These are phyloP conservation scores for Nephrotoma flavescens DNA, from an alignment of 2,888 invertebrate genomes.

Conservation along the genomic window DNA sequence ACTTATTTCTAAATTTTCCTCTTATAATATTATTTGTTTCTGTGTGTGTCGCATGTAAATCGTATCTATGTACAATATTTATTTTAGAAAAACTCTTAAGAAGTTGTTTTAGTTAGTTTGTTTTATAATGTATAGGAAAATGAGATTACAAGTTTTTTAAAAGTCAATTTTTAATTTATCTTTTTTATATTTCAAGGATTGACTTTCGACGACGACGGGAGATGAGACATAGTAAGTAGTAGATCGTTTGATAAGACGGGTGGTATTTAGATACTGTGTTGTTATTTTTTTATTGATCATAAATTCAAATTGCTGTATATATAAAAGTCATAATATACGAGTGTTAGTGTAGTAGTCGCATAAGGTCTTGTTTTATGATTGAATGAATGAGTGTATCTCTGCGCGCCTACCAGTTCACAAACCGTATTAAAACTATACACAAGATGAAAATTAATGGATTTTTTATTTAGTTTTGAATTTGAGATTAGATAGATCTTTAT, in stretches of 20 bases:
- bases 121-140: not conserved
- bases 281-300: not conserved
- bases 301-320: not conserved
- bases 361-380: not conserved
- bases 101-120: not conserved
- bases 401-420: not conserved
- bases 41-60: not conserved
- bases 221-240: not conserved
- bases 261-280: not conserved
- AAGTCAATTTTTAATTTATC: not conserved
- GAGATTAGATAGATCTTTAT: not conserved
- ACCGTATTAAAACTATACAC: not conserved
- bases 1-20: not conserved
- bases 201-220: not conserved
- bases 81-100: not conserved
- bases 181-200: not conserved
- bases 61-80: not conserved
- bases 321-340: too few species aligned
- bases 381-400: not conserved
- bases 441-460: not conserved
- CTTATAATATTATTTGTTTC: not conserved
- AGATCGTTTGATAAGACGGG: not conserved
- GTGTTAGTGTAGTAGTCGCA: not conserved
- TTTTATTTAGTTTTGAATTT: not conserved
- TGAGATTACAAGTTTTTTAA: not conserved